These are phyloP conservation scores for Lottia gigantea DNA, from an alignment of 2,888 invertebrate genomes.

Conservation along the genomic window DNA sequence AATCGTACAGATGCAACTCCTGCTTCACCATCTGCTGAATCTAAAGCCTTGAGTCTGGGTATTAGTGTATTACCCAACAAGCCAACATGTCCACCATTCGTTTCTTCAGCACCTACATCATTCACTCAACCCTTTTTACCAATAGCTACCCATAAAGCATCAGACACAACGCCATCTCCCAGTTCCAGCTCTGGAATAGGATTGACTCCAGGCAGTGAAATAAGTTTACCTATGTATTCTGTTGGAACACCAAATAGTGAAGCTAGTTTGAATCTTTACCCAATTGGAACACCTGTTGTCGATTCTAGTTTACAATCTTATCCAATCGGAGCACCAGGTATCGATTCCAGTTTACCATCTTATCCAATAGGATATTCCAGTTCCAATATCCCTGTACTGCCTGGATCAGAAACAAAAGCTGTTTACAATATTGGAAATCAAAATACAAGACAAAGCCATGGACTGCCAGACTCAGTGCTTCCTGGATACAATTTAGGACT, in stretches of 20 bases:
- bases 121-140: constrained; percentile 8
- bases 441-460: too few species aligned
- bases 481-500: not conserved
- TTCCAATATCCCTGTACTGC: not conserved
- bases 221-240: not conserved
- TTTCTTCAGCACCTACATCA: not conserved
- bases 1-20: not conserved
- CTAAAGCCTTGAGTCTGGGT: not conserved
- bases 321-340: too few species aligned
- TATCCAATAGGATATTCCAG: too few species aligned
- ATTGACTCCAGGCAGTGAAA: not conserved
- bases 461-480: too few species aligned
- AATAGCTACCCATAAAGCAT: constrained; percentile 3
- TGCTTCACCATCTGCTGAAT: not conserved
- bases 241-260: not conserved
- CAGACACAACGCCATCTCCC: constrained; percentile 5
- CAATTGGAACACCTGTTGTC: too few species aligned
- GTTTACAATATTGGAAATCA: too few species aligned
- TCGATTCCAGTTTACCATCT: not conserved
- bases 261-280: not conserved
- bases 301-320: not conserved
- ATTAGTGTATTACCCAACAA: constrained; percentile 1
- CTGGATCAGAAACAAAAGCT: not conserved
- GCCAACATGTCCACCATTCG: constrained; percentile 4
- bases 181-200: not conserved